A percentile compares a stretch with the other conserved stretches of the same genome.
phyloP scores from a whole-genome alignment of 2,113 vertebrate genomes.

The Paralichthys olivaceus region DNA sequence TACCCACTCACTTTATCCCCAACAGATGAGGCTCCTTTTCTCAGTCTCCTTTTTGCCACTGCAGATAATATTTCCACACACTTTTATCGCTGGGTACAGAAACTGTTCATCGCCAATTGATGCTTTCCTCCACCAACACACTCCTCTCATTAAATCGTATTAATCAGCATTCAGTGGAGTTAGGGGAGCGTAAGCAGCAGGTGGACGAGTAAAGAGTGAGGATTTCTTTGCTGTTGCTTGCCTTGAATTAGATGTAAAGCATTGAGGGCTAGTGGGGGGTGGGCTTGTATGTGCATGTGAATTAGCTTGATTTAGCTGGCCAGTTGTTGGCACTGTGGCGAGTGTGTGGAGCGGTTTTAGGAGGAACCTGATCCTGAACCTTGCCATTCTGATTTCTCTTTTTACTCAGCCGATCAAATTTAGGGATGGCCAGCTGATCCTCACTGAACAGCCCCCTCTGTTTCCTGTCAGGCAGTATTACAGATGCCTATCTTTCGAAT shows the following conservation, averaged over 20 bases:
- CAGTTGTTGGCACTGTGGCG: constrained; percentile 32
- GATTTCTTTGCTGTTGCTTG: constrained; percentile 35
- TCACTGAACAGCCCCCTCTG: constrained; percentile 17
- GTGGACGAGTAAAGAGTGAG: constrained; percentile 22
- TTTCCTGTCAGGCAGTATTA: constrained; percentile 63
- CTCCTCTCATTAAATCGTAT: constrained; percentile 18
- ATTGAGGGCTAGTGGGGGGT: neutral
- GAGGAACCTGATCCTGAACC: constrained; percentile 67
- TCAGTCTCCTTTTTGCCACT: neutral
- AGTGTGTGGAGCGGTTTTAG: constrained; percentile 10
- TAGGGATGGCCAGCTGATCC: constrained; percentile 59
- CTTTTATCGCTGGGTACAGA: constrained; percentile 4
- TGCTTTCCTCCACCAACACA: neutral
- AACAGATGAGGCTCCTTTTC: neutral
- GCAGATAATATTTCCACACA: constrained; percentile 1
- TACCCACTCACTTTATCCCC: constrained; percentile 3
- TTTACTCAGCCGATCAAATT: constrained; percentile 63
- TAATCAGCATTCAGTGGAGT: constrained; percentile 25
- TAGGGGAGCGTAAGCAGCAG: constrained; percentile 30
- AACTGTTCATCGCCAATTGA: neutral
- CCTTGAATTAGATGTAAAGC: constrained; percentile 32
- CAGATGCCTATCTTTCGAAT: constrained; percentile 59
- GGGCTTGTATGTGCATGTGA: constrained; percentile 2
- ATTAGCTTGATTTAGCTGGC: neutral
- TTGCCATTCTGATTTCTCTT: constrained; percentile 57